These are phyloP conservation scores for Neodiprion fabricii DNA, from an alignment of 1,140 invertebrate genomes.

Conservation along the genomic window DNA sequence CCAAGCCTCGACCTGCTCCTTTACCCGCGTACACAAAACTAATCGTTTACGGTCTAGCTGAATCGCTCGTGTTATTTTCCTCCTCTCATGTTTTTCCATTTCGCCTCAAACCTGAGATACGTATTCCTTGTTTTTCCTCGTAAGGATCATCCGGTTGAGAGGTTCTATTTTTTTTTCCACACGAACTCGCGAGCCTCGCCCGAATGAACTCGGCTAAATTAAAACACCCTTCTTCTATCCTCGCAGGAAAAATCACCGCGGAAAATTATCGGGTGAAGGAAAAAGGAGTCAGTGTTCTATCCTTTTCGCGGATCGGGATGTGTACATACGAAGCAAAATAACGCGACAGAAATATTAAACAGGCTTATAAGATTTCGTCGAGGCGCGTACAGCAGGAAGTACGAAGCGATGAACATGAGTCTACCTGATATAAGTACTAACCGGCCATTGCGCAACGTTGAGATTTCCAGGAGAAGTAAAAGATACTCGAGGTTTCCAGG, in stretches of 20 bases:
- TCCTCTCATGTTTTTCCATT: neutral
- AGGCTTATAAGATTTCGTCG: too few relatives aligned
- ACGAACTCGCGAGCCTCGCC: neutral
- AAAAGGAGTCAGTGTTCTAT: too few relatives aligned
- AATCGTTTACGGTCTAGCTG: neutral
- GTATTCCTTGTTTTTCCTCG: neutral
- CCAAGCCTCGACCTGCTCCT: neutral
- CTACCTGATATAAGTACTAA: neutral
- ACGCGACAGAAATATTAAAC: too few relatives aligned
- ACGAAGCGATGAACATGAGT: too few relatives aligned
- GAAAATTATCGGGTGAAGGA: too few relatives aligned
- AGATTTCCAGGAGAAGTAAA: neutral
- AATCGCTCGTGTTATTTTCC: neutral
- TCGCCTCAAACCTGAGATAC: neutral
- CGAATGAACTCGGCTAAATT: neutral
- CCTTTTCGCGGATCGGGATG: too few relatives aligned
- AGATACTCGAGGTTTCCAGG: neutral
- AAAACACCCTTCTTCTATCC: neutral
- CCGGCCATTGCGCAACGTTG: neutral
- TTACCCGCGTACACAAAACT: constrained; percentile 1
- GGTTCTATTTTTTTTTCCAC: too few relatives aligned
- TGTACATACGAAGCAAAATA: too few relatives aligned
- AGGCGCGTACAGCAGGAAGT: too few relatives aligned
- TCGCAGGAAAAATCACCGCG: too few relatives aligned
- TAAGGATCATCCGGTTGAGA: neutral